Base-by-base conservation (phyloP, 2,113 vertebrate genomes). In the Myotis lucifugus region DNA sequence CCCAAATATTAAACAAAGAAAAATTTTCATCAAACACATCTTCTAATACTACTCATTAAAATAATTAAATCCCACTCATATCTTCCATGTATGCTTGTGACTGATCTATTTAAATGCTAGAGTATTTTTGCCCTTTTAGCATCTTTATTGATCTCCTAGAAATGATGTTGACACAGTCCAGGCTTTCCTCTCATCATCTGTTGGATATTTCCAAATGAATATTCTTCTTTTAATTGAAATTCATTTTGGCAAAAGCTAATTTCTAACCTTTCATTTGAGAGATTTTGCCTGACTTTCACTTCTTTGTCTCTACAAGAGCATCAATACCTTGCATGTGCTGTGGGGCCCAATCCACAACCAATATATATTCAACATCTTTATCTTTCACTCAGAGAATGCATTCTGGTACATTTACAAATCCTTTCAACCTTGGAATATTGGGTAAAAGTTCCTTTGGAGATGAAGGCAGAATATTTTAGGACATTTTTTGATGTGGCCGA, bases 1-100 rank as follows among this genome's bases (percentile, higher is more conserved):
- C 94, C 6, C 48, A 89, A 91, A 92, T 96, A 92, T 79, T 84
- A 76, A 95, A 94, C 88, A 66, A 89, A 40, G 25, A 40, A 78
- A 89, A 85, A n/a, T 72, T 95, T 93, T 93, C 78, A 88, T 92
- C 40, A 90, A 85, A 40, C 12, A 52, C 25, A 74, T 78, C 61
- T 94, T 88, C 21, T 17, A 88, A 17, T 85, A 40, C 21, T 69
- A 25, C 17, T 81, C 50, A 81, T 73, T 76, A 88, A 87, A 90
- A 88, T 90, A 64, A 70, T 69, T 64, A 46, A 54, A 5, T 40
- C 7, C 89, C 42, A n/a, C 8, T 61, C 56, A 23, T 90, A 42
- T 29, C 5, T 92, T 92, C 21, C 14, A 77, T 34, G 94, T 86
- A 59, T 90, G 40, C 10, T 37, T 79, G 54, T 74, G 56, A 85